A percentile compares a stretch with the other conserved stretches of the same genome.
phyloP scores from a whole-genome alignment of 2,113 vertebrate genomes.

The Nothobranchius kuhntae region DNA sequence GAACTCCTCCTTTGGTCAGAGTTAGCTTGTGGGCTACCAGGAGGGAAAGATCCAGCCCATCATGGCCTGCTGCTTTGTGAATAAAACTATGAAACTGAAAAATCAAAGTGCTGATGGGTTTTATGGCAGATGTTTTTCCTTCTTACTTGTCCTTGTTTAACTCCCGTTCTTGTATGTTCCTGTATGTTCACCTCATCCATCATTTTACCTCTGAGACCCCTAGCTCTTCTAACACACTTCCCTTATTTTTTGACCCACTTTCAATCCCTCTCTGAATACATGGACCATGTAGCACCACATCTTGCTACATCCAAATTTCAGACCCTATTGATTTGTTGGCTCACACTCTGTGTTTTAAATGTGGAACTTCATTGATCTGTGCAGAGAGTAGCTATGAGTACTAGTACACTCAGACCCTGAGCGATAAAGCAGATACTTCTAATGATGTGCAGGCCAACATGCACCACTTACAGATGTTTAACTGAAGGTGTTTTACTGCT shows the following conservation, averaged over 20 bases:
- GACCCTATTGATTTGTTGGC: conserved; percentile 48
- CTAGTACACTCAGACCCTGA: not conserved
- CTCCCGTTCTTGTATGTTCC: not conserved
- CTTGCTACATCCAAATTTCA: conserved; percentile 26
- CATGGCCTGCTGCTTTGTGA: conserved; percentile 11
- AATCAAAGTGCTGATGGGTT: conserved; percentile 23
- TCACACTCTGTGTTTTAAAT: conserved; percentile 34
- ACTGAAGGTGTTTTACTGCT: conserved; percentile 18
- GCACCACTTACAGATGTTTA: conserved; percentile 19
- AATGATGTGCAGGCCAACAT: conserved; percentile 9
- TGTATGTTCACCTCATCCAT: not conserved
- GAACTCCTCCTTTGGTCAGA: conserved; percentile 14
- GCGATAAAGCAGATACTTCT: not conserved
- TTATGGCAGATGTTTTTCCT: conserved; percentile 12
- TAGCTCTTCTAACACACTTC: not conserved
- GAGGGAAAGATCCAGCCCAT: conserved; percentile 25
- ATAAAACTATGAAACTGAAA: conserved; percentile 29
- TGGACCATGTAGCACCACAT: not conserved
- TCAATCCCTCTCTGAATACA: not conserved
- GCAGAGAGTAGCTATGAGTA: conserved; percentile 15
- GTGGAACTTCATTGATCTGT: conserved; percentile 44
- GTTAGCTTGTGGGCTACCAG: conserved; percentile 12
- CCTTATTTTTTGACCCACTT: not conserved
- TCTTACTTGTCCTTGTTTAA: not conserved
- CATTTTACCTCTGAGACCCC: not conserved